phyloP scores from a whole-genome alignment of 1,140 invertebrate genomes.

The Sycobia sp. region DNA sequence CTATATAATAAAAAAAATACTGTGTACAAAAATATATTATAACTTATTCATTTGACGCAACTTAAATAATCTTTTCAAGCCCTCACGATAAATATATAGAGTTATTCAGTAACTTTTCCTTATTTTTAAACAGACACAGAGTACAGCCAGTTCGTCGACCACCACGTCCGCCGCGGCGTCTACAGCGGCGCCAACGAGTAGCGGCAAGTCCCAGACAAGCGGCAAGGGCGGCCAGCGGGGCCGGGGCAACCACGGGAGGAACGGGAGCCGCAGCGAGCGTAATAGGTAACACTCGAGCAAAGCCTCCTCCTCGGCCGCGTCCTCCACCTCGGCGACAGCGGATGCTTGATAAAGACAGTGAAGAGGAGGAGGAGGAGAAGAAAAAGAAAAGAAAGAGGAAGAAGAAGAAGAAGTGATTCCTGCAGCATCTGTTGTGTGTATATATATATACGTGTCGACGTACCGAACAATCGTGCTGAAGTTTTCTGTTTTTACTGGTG shows the following conservation, averaged over 20 bases:
- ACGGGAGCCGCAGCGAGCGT: slow-evolving; percentile 57
- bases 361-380: too few relatives aligned
- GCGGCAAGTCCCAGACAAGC: slow-evolving; percentile 57
- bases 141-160: not conserved
- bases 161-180: slow-evolving; percentile 1
- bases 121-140: not conserved
- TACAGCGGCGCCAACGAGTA: slow-evolving; percentile 32
- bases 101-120: too few relatives aligned
- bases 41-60: too few relatives aligned
- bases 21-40: too few relatives aligned
- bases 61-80: too few relatives aligned
- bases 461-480: too few relatives aligned
- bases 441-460: not conserved
- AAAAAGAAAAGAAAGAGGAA: too few relatives aligned
- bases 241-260: slow-evolving; percentile 59
- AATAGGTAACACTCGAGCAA: slow-evolving; percentile 59
- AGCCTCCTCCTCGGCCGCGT: not conserved
- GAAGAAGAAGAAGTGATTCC: not conserved
- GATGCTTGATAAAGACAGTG: not conserved
- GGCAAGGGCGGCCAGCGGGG: slow-evolving; percentile 63
- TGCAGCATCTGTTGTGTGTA: too few relatives aligned
- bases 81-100: too few relatives aligned
- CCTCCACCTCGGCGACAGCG: not conserved
- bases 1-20: too few relatives aligned
- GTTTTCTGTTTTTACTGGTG: too few relatives aligned